A percentile compares a stretch with the other conserved stretches of the same genome.
Conservation (phyloP, 23 tunicate genomes). For the Trididemnum miniatum region DNA sequence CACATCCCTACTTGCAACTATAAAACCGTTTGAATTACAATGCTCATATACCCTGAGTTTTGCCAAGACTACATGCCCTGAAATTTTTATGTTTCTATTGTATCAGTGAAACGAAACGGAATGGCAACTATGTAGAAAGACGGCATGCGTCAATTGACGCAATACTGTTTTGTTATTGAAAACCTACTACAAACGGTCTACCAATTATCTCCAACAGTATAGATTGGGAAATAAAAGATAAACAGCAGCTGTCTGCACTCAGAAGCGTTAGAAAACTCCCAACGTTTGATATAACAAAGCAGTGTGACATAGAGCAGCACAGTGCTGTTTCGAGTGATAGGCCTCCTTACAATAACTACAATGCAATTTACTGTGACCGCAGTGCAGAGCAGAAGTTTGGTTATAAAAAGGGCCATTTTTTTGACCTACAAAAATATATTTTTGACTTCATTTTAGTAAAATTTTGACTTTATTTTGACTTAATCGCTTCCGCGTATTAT, state of each 20-base stretch:
- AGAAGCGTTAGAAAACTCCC: slow-evolving; percentile 6
- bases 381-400: slow-evolving; percentile 10
- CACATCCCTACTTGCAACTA: no score
- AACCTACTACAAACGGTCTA: neutral
- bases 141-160: slow-evolving; percentile 33
- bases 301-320: slow-evolving; percentile 21
- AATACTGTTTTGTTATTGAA: slow-evolving; percentile 4
- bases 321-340: no score
- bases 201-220: neutral
- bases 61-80: slow-evolving; percentile 12
- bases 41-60: neutral
- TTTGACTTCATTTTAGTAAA: no score
- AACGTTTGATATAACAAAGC: slow-evolving; percentile 4
- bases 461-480: no score
- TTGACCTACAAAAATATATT: no score
- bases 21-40: slow-evolving; percentile 6
- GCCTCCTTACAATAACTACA: neutral
- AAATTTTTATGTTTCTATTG: slow-evolving; percentile 24
- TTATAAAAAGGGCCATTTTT: no score
- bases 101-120: slow-evolving; percentile 11
- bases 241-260: slow-evolving; percentile 10
- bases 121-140: slow-evolving; percentile 21
- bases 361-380: slow-evolving; percentile 4
- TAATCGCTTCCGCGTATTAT: no score
- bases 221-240: slow-evolving; percentile 11